Percentiles rank a stretch among this genome's conserved stretches.
Conservation (phyloP, 2,113 vertebrate genomes). For the Emydocephalus ijimae region DNA sequence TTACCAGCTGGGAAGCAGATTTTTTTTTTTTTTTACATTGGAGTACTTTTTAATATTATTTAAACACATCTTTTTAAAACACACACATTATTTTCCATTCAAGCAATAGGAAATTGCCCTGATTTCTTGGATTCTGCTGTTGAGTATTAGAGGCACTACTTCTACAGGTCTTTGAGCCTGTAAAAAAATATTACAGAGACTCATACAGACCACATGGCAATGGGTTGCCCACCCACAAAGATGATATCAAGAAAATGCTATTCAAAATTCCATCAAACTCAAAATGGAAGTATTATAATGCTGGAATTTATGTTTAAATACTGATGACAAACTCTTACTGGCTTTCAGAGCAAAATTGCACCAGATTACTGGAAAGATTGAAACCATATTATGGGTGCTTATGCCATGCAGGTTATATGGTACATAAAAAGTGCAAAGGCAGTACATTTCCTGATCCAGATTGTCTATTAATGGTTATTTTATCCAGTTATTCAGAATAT, state of each 20-base stretch:
- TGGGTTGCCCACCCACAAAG: background rate
- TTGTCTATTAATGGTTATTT: background rate
- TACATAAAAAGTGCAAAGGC: background rate
- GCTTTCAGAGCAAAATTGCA: background rate
- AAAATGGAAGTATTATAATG: constrained; percentile 27
- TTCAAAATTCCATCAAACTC: constrained; percentile 6
- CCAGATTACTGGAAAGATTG: background rate
- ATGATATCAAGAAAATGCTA: background rate
- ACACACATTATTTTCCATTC: background rate
- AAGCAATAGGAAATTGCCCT: background rate
- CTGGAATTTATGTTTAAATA: constrained; percentile 8
- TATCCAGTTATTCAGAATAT: background rate
- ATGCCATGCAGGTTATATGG: background rate
- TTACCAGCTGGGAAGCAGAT: background rate
- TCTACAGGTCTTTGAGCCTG: background rate
- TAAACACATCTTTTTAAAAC: background rate
- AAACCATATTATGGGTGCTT: background rate
- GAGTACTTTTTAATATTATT: background rate
- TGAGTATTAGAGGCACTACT: background rate
- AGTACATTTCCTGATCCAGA: background rate
- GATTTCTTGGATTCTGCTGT: background rate
- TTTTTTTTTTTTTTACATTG: background rate
- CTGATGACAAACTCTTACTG: background rate
- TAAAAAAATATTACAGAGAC: background rate
- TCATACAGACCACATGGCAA: background rate